These are phyloP conservation scores for Globodera ellingtonae DNA, from an alignment of 1,140 invertebrate genomes.

Conservation along the genomic window DNA sequence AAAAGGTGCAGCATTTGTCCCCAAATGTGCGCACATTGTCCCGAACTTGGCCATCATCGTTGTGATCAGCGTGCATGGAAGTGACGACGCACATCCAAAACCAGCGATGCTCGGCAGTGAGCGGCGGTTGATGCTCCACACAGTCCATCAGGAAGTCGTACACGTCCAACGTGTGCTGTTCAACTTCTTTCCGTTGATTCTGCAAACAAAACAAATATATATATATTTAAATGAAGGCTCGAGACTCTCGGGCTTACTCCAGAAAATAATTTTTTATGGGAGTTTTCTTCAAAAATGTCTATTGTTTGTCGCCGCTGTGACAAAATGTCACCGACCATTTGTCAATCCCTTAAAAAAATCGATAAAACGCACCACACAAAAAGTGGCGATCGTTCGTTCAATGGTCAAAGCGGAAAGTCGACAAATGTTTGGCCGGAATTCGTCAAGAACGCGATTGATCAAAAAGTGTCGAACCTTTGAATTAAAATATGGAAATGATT, in stretches of 20 bases:
- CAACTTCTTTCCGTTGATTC: background rate
- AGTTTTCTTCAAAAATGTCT: too few species aligned
- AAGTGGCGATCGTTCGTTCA: background rate
- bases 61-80: constrained; percentile 2
- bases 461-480: background rate
- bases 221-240: too few species aligned
- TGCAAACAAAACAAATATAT: background rate
- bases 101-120: background rate
- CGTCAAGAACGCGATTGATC: background rate
- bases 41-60: constrained; percentile 7
- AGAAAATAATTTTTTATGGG: background rate
- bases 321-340: too few species aligned
- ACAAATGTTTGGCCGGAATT: background rate
- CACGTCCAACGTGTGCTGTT: constrained; percentile 8
- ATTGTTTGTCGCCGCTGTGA: too few species aligned
- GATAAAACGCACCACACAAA: background rate
- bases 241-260: background rate
- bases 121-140: background rate
- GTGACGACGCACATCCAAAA: constrained; percentile 12
- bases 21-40: constrained; percentile 9
- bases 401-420: background rate
- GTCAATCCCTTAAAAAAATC: background rate
- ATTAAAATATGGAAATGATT: too few species aligned
- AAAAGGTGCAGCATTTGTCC: background rate
- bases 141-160: constrained; percentile 16